Evolutionary conservation across 2,113 vertebrate species (phyloP), one percentile per base, ranked within the genome.

Genomic region (Notechis scutatus): DNA sequence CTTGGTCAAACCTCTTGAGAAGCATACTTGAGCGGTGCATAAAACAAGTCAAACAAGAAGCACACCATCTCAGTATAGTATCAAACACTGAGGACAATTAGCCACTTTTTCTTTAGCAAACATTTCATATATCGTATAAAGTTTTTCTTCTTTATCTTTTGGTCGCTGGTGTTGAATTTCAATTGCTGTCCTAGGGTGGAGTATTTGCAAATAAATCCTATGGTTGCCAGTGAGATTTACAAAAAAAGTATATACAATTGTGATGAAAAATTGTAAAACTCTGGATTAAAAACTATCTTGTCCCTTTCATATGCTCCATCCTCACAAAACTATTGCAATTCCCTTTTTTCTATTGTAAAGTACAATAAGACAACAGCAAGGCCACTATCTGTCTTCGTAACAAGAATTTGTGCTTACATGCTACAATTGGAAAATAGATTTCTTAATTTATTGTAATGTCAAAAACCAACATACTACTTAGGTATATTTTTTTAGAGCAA

Each of bases 401-500:
- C 55, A 59, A 10, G 21, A 59, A 24, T 45, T 61, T 42, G 54
- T 2, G 4, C 92, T 18, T 39, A 81, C 88, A 94, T 92, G 91
- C 87, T 92, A 74, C 81, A 85, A 92, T 89, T 90, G 91, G 90
- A 94, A 91, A 94, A 88, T 52, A 69, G 89, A 14, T 10, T 8
- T n/a, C 24, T 34, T 87, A 87, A 87, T 91, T 93, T 18, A 12
- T 89, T 50, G 0, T 0, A 10, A 45, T 93, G 87, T 29, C 91
- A 93, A 26, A 95, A 81, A 81, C 42, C 15, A 61, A 90, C 3
- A 29, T 5, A 20, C 0, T 39, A 50, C 93, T 81, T 86, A 94
- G 69, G 54, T 15, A 94, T 94, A 5, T 94, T 95, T 52, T 95
- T 52, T 95, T 95, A 94, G 87, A 90, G 93, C 95, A 81, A 85